phyloP scores from a whole-genome alignment of 1,140 invertebrate species.

The Euwallacea fornicatus region DNA sequence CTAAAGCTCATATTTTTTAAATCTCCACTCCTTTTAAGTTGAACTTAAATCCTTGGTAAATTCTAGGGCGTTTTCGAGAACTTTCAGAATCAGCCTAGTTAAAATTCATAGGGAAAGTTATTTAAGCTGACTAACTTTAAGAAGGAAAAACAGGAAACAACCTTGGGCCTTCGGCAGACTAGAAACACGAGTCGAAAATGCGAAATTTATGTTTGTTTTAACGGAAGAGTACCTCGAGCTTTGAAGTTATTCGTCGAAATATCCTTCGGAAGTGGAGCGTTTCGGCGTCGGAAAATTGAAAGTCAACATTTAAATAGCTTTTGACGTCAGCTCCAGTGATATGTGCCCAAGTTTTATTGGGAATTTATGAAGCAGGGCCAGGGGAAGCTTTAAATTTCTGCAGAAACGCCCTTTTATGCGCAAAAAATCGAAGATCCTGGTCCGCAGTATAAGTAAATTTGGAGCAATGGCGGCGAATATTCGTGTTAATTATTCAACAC shows the following conservation, averaged over 20 bases:
- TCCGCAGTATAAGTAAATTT: too few species aligned
- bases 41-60: constrained; percentile 28
- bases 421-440: too few species aligned
- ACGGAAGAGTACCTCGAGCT: constrained; percentile 1
- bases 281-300: constrained; percentile 25
- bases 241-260: constrained; percentile 22
- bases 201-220: constrained; percentile 19
- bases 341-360: constrained; percentile 34
- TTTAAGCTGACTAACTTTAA: not conserved
- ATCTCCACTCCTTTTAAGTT: too few species aligned
- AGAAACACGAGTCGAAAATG: constrained; percentile 14
- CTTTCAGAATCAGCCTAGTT: not conserved
- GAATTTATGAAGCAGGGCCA: constrained; percentile 14
- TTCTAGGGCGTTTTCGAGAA: not conserved
- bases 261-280: not conserved
- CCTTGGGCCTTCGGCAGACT: not conserved
- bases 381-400: too few species aligned
- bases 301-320: constrained; percentile 35
- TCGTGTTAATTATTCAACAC: too few species aligned
- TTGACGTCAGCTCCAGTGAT: constrained; percentile 35
- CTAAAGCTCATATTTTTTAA: too few species aligned
- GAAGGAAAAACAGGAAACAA: not conserved
- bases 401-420: too few species aligned
- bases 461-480: too few species aligned
- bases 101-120: constrained; percentile 4